phyloP scores from a whole-genome alignment of 53 echinoderm and acorn worm genomes.

The Henricia sp. region DNA sequence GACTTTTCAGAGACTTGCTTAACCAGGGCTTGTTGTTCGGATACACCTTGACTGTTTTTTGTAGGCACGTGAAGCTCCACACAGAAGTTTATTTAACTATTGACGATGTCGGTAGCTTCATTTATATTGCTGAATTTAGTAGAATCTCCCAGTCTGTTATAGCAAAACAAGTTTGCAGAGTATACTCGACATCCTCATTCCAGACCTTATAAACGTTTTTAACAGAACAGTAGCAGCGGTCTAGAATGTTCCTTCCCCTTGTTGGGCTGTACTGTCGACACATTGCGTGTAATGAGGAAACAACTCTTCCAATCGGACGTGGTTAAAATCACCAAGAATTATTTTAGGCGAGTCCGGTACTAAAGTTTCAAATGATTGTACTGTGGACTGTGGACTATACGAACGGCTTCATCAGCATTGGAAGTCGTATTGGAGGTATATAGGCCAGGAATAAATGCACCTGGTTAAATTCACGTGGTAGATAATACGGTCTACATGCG shows the following conservation, averaged over 20 bases:
- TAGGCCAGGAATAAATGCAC: slow-evolving; percentile 28
- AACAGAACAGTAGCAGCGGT: not conserved
- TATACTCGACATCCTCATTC: not conserved
- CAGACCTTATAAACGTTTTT: not conserved
- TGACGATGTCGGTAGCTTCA: slow-evolving; percentile 48
- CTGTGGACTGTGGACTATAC: slow-evolving; percentile 22
- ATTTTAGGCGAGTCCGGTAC: slow-evolving; percentile 44
- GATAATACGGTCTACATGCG: slow-evolving; percentile 32
- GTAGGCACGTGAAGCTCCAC: slow-evolving; percentile 18
- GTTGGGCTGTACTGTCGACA: not conserved
- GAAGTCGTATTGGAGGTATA: no score
- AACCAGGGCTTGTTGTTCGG: slow-evolving; percentile 52
- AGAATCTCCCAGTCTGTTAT: slow-evolving; percentile 6
- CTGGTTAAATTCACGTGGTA: slow-evolving; percentile 45
- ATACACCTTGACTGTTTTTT: slow-evolving; percentile 29
- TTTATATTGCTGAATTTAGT: slow-evolving; percentile 2
- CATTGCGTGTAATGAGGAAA: slow-evolving; percentile 7
- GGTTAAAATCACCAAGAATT: slow-evolving; percentile 47
- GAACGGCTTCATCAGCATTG: no score
- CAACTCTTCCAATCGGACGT: slow-evolving; percentile 3
- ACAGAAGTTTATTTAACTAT: slow-evolving; percentile 40
- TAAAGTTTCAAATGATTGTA: slow-evolving; percentile 11
- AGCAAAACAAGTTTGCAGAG: slow-evolving; percentile 12
- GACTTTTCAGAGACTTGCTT: slow-evolving; percentile 34
- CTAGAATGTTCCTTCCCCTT: not conserved